phyloP scores from a whole-genome alignment of 2,888 invertebrate species.

The Branchipolynoe longqiensis region DNA sequence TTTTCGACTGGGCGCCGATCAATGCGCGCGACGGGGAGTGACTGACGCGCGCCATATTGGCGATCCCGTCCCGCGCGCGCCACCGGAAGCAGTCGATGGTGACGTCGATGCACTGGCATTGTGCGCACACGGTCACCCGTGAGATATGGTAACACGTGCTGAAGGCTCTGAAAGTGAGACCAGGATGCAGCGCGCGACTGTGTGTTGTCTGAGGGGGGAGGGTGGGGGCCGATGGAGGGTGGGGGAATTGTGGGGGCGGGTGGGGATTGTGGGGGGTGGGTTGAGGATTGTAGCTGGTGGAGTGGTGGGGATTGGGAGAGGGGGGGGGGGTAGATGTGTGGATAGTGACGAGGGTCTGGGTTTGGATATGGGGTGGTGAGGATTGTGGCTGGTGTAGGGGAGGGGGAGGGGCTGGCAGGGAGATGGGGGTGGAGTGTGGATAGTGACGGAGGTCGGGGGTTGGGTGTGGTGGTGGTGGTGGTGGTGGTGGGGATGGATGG shows the following conservation, averaged over 20 bases:
- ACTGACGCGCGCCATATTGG: constrained; percentile 29
- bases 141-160: constrained; percentile 42
- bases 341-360: too few relatives aligned
- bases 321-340: not conserved
- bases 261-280: too few relatives aligned
- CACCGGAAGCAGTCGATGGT: constrained; percentile 34
- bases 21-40: constrained; percentile 23
- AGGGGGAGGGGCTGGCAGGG: not conserved
- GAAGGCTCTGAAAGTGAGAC: constrained; percentile 35
- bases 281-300: too few relatives aligned
- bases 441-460: too few relatives aligned
- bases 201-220: not conserved
- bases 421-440: not conserved
- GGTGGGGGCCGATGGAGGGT: not conserved
- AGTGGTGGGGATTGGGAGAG: not conserved
- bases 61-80: not conserved
- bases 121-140: constrained; percentile 35
- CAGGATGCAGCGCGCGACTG: constrained; percentile 3
- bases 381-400: not conserved
- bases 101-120: constrained; percentile 38
- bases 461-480: too few relatives aligned
- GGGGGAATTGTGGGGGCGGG: not conserved
- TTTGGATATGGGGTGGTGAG: not conserved
- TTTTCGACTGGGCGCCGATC: not conserved
- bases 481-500: too few relatives aligned